A percentile compares a stretch with the other conserved stretches of the same genome.
These are phyloP conservation scores for Circaetus gallicus DNA, from an alignment of 2,113 vertebrate species.

Conservation along the genomic window DNA sequence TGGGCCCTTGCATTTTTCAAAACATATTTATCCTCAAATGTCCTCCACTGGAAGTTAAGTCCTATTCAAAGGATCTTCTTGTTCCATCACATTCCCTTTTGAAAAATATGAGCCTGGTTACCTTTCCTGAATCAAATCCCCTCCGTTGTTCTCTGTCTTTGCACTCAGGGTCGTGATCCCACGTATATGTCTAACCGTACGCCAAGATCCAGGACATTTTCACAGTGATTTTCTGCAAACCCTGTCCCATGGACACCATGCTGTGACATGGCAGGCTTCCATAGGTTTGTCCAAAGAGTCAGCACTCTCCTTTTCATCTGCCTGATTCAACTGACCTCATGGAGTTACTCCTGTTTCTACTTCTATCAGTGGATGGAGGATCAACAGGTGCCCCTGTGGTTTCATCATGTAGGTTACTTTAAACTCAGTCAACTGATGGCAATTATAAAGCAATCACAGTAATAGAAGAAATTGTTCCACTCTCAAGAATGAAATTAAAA, in stretches of 20 bases:
- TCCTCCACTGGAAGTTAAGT: not conserved
- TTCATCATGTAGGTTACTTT: not conserved
- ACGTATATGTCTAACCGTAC: accelerated
- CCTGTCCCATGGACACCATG: not conserved
- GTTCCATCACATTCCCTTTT: not conserved
- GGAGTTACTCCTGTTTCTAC: not conserved
- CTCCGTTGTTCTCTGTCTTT: not conserved
- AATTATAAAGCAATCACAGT: not conserved
- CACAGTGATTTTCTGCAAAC: not conserved
- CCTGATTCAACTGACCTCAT: not conserved
- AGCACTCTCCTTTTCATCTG: not conserved
- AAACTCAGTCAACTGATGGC: not conserved
- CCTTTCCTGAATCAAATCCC: not conserved
- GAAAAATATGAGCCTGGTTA: not conserved
- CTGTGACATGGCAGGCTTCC: not conserved
- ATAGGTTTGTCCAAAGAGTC: not conserved
- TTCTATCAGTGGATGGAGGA: not conserved
- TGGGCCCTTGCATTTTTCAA: accelerated
- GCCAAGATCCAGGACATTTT: not conserved
- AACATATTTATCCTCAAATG: not conserved
- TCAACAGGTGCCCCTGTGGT: not conserved
- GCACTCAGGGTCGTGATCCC: not conserved
- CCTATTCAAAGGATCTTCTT: not conserved
- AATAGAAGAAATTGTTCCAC: not conserved
- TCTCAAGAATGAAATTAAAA: not conserved